Base-by-base conservation (phyloP, 2,797 vertebrate species). In the Hoplostethus mediterraneus region DNA sequence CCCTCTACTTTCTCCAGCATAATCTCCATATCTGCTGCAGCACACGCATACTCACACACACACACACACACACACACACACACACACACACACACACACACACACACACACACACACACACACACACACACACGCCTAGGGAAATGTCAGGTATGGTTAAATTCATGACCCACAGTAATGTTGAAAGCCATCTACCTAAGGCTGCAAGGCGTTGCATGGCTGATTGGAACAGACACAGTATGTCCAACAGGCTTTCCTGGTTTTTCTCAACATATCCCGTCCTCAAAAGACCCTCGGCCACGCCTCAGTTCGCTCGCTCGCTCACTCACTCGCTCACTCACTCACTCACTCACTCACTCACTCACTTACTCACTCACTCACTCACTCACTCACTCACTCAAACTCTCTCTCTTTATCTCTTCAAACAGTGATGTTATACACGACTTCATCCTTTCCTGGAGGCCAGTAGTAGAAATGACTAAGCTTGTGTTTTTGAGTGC, bases 81-180 rank as follows among this genome's bases (percentile, higher is more conserved):
- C 28, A 47, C 61, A 28, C 72, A 14, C 65, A 55, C 13, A 52
- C 67, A 59, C 28, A n/a, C 31, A 66, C 25, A 55, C n/a, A 36
- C 11, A 42, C 40, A 31, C 40, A 52, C 67, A 59, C 28, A n/a
- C 31, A 66, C 48, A 12, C 62, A 58, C 42, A 58, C 51, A 57
- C 56, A 57, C 69, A 55, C 28, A 47, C 61, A 28, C 72, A 14
- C 65, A 55, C 13, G 44, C 44, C 89, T 82, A 31, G 14, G 85
- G 86, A 87, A 85, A 89, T 61, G 89, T 90, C 92, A 92, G 83
- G 89, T 89, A 38, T 66, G 71, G 86, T 93, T 89, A 90, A 81
- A 81, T 86, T 83, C 85, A 85, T 75, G 77, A 91, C 81, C 73
- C 74, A 89, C 75, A 88, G 79, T 75, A 83, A 85, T 79, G 82